A percentile compares a stretch with the other conserved stretches of the same genome.
These are phyloP conservation scores for Drosophila subpulchrella DNA, from an alignment of 1,140 invertebrate genomes.

Conservation along the genomic window DNA sequence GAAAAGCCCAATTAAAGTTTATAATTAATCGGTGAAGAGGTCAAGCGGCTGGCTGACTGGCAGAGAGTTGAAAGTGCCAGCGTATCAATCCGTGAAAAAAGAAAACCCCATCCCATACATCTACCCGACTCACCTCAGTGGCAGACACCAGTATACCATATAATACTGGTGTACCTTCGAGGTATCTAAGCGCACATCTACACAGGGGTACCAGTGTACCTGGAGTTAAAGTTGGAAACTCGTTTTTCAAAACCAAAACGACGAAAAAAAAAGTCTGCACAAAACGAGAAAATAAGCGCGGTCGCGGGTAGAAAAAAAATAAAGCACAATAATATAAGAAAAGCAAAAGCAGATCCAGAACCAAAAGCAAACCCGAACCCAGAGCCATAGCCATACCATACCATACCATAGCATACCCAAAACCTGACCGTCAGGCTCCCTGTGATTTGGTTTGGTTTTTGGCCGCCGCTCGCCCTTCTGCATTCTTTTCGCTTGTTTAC, in stretches of 20 bases:
- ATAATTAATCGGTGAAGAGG: conserved; percentile 40
- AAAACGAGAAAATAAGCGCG: conserved; percentile 66
- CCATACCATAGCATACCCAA: conserved; percentile 27
- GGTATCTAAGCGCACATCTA: conserved; percentile 80
- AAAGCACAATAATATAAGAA: conserved; percentile 47
- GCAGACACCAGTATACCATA: neutral
- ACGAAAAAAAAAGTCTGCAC: conserved; percentile 64
- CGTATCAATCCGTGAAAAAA: conserved; percentile 24
- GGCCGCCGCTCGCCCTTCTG: conserved; percentile 64
- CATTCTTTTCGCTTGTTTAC: conserved; percentile 75
- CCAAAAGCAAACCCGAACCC: conserved; percentile 18
- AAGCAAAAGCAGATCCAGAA: conserved; percentile 48
- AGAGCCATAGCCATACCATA: conserved; percentile 15
- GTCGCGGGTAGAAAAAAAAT: conserved; percentile 31
- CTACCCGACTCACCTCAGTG: neutral
- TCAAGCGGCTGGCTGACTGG: conserved; percentile 1
- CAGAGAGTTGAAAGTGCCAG: conserved; percentile 35
- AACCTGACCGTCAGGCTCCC: conserved; percentile 52
- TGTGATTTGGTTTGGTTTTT: conserved; percentile 56
- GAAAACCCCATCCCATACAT: neutral
- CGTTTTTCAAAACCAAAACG: conserved; percentile 67
- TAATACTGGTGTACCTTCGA: conserved; percentile 60
- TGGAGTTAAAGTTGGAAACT: conserved; percentile 77
- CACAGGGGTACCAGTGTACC: conserved; percentile 35
- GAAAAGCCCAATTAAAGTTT: conserved; percentile 55